Conservation (phyloP, 2,797 vertebrate species). For the Spea hammondii region DNA sequence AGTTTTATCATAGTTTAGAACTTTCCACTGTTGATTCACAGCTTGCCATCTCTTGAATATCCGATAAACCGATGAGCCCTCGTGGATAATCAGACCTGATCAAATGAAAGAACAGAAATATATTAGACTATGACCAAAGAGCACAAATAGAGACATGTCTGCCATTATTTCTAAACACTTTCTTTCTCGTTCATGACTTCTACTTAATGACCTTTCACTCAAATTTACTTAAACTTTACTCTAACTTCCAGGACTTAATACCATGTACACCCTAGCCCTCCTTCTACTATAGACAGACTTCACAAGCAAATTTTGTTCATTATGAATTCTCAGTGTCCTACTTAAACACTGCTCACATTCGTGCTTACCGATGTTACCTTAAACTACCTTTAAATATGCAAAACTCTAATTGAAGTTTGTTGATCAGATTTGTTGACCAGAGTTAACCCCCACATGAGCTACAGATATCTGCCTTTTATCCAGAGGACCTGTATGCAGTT, state of each 20-base stretch:
- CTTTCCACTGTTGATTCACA: conserved; percentile 94
- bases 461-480: too few relatives aligned
- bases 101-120: conserved; percentile 15
- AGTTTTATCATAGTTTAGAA: conserved; percentile 90
- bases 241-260: too few relatives aligned
- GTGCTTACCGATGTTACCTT: neutral
- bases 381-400: neutral
- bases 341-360: neutral
- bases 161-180: too few relatives aligned
- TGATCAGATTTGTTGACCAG: too few relatives aligned
- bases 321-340: neutral
- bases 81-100: conserved; percentile 88
- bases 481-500: too few relatives aligned
- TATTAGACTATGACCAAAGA: neutral
- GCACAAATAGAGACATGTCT: too few relatives aligned
- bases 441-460: too few relatives aligned
- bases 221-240: too few relatives aligned
- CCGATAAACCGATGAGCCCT: conserved; percentile 89
- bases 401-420: too few relatives aligned
- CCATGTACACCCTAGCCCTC: too few relatives aligned
- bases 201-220: too few relatives aligned
- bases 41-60: conserved; percentile 95
- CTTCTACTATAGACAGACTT: neutral
- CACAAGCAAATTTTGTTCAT: neutral
- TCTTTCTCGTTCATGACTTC: too few relatives aligned